These are phyloP conservation scores for Clunio marinus DNA, from an alignment of 2,888 invertebrate species.

Conservation along the genomic window DNA sequence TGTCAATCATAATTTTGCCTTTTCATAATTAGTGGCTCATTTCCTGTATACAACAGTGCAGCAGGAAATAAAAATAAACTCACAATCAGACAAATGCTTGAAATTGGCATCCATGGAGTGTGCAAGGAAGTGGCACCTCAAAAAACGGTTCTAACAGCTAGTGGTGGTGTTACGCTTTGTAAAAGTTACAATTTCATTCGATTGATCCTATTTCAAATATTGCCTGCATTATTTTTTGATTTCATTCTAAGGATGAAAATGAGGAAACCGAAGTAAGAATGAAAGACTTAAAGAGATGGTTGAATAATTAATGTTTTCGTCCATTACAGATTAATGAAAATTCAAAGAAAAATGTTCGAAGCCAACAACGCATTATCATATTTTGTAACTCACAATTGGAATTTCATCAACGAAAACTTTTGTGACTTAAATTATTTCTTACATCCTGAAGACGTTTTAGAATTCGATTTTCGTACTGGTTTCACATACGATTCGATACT, in stretches of 20 bases:
- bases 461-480: background rate
- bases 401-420: slow-evolving; percentile 17
- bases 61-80: slow-evolving; percentile 62
- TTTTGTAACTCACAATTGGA: slow-evolving; percentile 13
- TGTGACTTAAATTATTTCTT: background rate
- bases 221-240: slow-evolving; percentile 77
- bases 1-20: background rate
- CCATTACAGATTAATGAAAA: background rate
- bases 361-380: slow-evolving; percentile 19
- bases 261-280: slow-evolving; percentile 64
- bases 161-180: slow-evolving; percentile 57
- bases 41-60: slow-evolving; percentile 69
- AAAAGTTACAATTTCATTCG: slow-evolving; percentile 62
- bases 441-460: background rate
- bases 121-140: slow-evolving; percentile 57
- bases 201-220: slow-evolving; percentile 66
- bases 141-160: slow-evolving; percentile 60
- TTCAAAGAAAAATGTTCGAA: slow-evolving; percentile 19
- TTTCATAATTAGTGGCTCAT: background rate
- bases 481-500: background rate
- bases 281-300: background rate
- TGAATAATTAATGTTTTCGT: background rate
- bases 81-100: slow-evolving; percentile 57
- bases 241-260: slow-evolving; percentile 60
- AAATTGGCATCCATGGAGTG: slow-evolving; percentile 51